phyloP scores from a whole-genome alignment of 2,888 invertebrate genomes.

The Drosophila birchii region DNA sequence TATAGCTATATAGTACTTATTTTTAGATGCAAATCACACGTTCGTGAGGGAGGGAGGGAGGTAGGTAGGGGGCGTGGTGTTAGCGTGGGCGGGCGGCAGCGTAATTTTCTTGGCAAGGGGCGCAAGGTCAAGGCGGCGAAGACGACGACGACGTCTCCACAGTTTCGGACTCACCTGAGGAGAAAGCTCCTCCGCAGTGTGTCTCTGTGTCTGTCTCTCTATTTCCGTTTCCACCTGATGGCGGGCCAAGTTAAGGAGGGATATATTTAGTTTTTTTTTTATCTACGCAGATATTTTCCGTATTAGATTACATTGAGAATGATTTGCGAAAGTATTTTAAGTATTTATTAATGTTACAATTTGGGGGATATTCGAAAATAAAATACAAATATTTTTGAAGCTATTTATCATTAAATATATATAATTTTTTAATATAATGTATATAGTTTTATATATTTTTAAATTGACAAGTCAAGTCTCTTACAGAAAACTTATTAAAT shows the following conservation, averaged over 20 bases:
- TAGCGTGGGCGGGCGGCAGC: constrained; percentile 9
- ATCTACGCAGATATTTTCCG: constrained; percentile 29
- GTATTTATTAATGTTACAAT: background rate
- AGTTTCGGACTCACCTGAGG: constrained; percentile 33
- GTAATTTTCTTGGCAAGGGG: constrained; percentile 43
- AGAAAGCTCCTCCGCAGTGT: constrained; percentile 22
- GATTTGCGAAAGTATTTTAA: background rate
- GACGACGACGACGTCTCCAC: constrained; percentile 10
- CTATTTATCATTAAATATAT: background rate
- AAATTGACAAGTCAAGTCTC: too few species aligned
- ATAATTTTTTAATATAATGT: background rate
- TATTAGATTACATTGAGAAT: constrained; percentile 46
- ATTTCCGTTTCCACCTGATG: constrained; percentile 23
- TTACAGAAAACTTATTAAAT: background rate
- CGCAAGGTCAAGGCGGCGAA: constrained; percentile 74
- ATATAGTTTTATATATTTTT: background rate
- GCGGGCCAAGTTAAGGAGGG: constrained; percentile 3
- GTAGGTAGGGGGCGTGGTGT: background rate
- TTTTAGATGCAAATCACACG: constrained; percentile 39
- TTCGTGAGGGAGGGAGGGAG: too few species aligned
- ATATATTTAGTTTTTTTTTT: constrained; percentile 16
- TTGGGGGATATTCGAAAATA: background rate
- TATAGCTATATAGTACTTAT: constrained; percentile 24
- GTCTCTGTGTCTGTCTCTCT: background rate
- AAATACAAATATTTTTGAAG: background rate